Percentiles rank a stretch among this genome's conserved stretches.
Conservation (phyloP, 2,888 invertebrate species). For the Sialis lutaria region DNA sequence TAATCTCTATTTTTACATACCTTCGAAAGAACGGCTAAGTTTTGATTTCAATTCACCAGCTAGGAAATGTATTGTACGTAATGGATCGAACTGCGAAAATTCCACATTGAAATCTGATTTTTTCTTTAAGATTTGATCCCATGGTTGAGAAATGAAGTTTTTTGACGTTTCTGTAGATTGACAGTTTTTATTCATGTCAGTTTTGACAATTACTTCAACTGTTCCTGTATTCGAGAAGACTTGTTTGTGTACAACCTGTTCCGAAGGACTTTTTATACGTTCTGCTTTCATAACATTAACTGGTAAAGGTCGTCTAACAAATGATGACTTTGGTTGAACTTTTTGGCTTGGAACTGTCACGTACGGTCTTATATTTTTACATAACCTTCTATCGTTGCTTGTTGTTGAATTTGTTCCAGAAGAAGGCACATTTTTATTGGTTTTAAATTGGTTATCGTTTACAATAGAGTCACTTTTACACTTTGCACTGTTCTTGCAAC, state of each 20-base stretch:
- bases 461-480: too few relatives aligned
- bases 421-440: too few relatives aligned
- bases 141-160: conserved; percentile 10
- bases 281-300: background rate
- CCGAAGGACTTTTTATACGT: background rate
- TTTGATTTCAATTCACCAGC: conserved; percentile 22
- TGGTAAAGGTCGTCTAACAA: too few relatives aligned
- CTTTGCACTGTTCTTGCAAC: too few relatives aligned
- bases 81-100: conserved; percentile 18
- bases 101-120: conserved; percentile 14
- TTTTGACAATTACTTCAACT: background rate
- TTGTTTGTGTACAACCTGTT: background rate
- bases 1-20: conserved; percentile 12
- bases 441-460: too few relatives aligned
- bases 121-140: conserved; percentile 17
- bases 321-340: too few relatives aligned
- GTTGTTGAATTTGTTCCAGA: too few relatives aligned
- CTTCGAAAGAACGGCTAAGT: conserved; percentile 15
- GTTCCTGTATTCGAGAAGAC: background rate
- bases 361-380: too few relatives aligned
- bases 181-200: background rate
- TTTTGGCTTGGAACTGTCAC: too few relatives aligned
- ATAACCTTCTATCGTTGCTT: too few relatives aligned
- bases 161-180: background rate
- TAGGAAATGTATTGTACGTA: conserved; percentile 23